Base-by-base conservation (phyloP, 2,113 vertebrate species). In the Dasypus novemcinctus region DNA sequence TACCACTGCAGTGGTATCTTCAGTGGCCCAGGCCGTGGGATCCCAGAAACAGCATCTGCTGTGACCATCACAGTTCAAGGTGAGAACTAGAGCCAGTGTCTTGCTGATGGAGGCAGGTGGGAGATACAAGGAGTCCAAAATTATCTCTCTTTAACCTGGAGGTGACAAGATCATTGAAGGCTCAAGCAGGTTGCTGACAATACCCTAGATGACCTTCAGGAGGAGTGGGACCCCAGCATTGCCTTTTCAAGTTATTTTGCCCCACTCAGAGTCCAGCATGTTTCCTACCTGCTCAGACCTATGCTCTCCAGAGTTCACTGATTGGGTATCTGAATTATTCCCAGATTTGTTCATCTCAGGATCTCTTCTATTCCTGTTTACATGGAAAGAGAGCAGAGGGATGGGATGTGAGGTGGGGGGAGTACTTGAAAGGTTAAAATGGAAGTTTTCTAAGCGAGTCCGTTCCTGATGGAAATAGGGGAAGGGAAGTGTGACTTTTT, bases 1-100 rank as follows among this genome's bases (percentile, higher is more conserved):
- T 98, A 98, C 43, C 97, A 97, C 82, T 98, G 97, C 75, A 98
- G 94, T 0, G 97, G 85, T 2, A 3, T 89, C 81, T 95, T 98
- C 92, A 68, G 6, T 6, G 95, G 85, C 20, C 94, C 95, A 9
- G 96, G 96, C 31, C 91, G 89, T 5, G 94, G 96, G 17, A 83
- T 63, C 49, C 86, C 46, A 27, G 93, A 97, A 81, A 95, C 41
- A 1, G 75, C 97, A 17, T 69, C 96, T n/a, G 11, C 94, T 0
- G 52, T 97, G 92, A 38, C 79, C 2, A 66, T 98, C 75, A 95
- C 68, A 2, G 82, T 98, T 31, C 97, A 93, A 72, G 97, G 97
- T 98, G 33, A 96, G 96, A 36, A 1, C 15, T 2, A 4, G 38
- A 68, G 15, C 61, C 21, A 6, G 38, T 7, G 4, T 29, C 17